Percentiles rank a stretch among this genome's conserved stretches.
These are phyloP conservation scores for Pelecanus crispus DNA, from an alignment of 2,113 vertebrate species.

Conservation along the genomic window DNA sequence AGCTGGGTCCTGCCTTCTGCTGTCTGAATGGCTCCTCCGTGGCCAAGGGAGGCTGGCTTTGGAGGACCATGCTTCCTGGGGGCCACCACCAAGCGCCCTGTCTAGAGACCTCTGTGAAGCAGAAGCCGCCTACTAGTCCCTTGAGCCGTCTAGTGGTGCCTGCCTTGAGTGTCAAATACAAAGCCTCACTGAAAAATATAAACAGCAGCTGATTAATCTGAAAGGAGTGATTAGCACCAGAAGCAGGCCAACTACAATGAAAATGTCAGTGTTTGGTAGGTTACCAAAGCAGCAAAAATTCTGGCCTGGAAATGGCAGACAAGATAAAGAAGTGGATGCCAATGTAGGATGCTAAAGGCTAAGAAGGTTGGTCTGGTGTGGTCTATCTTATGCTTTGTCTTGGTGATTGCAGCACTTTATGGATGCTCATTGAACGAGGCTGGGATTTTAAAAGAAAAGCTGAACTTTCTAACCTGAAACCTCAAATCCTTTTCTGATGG, in stretches of 20 bases:
- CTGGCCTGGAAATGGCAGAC: background rate
- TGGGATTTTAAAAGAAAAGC: background rate
- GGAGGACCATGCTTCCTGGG: background rate
- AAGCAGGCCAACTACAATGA: background rate
- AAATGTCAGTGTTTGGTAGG: background rate
- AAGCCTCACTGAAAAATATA: background rate
- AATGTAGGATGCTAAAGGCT: background rate
- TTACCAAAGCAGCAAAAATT: background rate
- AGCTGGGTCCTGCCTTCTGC: background rate
- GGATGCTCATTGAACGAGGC: background rate
- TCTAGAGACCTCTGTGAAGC: background rate
- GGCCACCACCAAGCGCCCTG: fast-evolving
- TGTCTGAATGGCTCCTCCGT: background rate
- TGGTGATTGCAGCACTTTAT: background rate
- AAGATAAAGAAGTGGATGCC: background rate
- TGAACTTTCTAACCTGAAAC: constrained; percentile 21
- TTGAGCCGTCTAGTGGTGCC: constrained; percentile 30
- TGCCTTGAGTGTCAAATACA: background rate
- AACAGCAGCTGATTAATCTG: background rate
- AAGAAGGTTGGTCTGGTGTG: background rate
- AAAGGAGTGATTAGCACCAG: background rate
- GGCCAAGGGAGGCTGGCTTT: background rate
- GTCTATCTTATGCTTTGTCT: background rate
- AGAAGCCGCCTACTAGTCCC: background rate
- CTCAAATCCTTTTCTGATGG: constrained; percentile 25